A percentile compares a stretch with the other conserved stretches of the same genome.
Conservation (phyloP, 2,888 invertebrate genomes). For the Notodromas monacha region DNA sequence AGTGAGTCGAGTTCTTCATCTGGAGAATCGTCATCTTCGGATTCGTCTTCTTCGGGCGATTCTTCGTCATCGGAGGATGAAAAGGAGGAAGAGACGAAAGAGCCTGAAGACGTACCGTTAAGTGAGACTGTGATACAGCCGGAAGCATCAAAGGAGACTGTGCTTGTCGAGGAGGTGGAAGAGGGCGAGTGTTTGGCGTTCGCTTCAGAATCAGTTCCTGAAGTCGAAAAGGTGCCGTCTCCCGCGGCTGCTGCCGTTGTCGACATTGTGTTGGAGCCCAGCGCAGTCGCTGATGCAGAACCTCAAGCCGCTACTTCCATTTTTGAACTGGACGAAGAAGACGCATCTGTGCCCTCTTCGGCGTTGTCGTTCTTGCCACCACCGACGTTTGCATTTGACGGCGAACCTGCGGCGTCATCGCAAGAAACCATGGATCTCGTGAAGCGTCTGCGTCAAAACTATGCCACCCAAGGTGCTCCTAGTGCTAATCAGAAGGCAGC, state of each 20-base stretch:
- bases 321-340: too few relatives aligned
- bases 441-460: constrained; percentile 40
- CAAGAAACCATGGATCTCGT: constrained; percentile 56
- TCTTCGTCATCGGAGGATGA: not conserved
- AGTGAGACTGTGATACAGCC: too few relatives aligned
- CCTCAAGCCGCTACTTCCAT: not conserved
- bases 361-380: not conserved
- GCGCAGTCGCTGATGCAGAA: not conserved
- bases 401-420: not conserved
- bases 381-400: not conserved
- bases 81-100: not conserved
- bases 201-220: too few relatives aligned
- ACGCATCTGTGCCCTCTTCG: too few relatives aligned
- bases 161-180: too few relatives aligned
- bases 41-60: not conserved
- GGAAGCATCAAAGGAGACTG: too few relatives aligned
- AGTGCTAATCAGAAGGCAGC: too few relatives aligned
- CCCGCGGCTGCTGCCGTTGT: constrained; percentile 5
- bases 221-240: constrained; percentile 10
- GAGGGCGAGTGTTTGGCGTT: too few relatives aligned
- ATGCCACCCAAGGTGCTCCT: too few relatives aligned
- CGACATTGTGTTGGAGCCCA: not conserved
- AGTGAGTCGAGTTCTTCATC: not conserved
- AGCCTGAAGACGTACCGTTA: too few relatives aligned
- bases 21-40: not conserved